Percentiles rank a stretch among this genome's conserved stretches.
Conservation (phyloP, 2,113 vertebrate species). For the Chloropsis cyanopogon region DNA sequence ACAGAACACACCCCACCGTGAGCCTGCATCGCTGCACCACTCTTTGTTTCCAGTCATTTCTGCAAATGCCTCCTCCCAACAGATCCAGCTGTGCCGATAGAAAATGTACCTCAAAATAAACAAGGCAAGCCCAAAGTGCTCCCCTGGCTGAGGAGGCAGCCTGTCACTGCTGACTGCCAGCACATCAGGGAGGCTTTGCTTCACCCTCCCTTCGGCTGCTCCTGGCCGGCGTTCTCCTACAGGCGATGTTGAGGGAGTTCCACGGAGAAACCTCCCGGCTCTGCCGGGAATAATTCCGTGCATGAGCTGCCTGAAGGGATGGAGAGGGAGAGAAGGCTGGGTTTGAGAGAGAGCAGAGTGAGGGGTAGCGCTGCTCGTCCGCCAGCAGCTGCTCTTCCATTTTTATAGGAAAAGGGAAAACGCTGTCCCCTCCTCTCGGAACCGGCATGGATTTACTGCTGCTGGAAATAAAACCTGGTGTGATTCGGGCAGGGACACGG, state of each 20-base stretch:
- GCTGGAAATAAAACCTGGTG: not conserved
- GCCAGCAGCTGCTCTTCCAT: not conserved
- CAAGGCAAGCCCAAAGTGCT: not conserved
- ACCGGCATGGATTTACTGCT: not conserved
- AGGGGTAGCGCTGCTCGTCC: rapidly evolving
- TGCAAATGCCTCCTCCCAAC: not conserved
- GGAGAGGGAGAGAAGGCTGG: not conserved
- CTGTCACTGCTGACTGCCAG: not conserved
- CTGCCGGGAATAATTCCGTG: not conserved
- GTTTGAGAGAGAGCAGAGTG: not conserved
- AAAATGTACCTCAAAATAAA: not conserved
- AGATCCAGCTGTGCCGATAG: not conserved
- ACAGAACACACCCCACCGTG: rapidly evolving
- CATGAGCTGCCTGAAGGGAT: rapidly evolving
- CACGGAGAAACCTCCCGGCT: not conserved
- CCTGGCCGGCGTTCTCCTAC: rapidly evolving
- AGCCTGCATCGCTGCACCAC: not conserved
- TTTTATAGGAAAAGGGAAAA: not conserved
- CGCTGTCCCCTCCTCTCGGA: not conserved
- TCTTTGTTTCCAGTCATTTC: not conserved
- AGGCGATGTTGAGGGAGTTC: not conserved
- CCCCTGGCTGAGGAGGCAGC: not conserved
- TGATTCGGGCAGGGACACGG: not conserved
- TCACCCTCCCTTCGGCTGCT: rapidly evolving
- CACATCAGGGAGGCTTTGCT: rapidly evolving